These are phyloP conservation scores for Dendrolimus kikuchii DNA, from an alignment of 1,140 invertebrate species.

Conservation along the genomic window DNA sequence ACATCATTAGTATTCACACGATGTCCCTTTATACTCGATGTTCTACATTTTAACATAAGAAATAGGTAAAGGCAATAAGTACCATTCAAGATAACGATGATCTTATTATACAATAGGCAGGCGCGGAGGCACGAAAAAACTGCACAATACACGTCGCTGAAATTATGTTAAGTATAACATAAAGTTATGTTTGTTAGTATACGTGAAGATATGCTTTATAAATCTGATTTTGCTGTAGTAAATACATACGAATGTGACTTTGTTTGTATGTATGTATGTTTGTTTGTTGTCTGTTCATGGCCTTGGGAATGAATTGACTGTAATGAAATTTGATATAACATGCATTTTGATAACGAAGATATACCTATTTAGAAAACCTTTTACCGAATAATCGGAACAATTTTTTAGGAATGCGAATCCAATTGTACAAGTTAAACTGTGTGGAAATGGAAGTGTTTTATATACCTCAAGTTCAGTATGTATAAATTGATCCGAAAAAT, in stretches of 20 bases:
- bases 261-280: no score
- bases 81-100: conserved; percentile 6
- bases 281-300: no score
- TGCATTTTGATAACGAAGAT: not conserved
- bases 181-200: conserved; percentile 10
- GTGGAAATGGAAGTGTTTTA: no score
- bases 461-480: no score
- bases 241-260: not conserved
- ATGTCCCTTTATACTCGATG: conserved; percentile 8
- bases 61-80: conserved; percentile 2
- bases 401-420: no score
- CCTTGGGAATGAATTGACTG: not conserved
- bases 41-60: conserved; percentile 7
- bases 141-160: conserved; percentile 8
- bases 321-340: not conserved
- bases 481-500: no score
- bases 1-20: conserved; percentile 5
- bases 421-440: no score
- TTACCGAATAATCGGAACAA: no score
- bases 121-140: conserved; percentile 3
- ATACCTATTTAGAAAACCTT: no score
- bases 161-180: conserved; percentile 16
- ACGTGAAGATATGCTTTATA: conserved; percentile 8
- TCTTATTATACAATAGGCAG: conserved; percentile 12
- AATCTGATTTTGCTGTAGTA: not conserved